Base-by-base conservation (phyloP, 2,888 invertebrate genomes). In the Oscheius onirici region DNA sequence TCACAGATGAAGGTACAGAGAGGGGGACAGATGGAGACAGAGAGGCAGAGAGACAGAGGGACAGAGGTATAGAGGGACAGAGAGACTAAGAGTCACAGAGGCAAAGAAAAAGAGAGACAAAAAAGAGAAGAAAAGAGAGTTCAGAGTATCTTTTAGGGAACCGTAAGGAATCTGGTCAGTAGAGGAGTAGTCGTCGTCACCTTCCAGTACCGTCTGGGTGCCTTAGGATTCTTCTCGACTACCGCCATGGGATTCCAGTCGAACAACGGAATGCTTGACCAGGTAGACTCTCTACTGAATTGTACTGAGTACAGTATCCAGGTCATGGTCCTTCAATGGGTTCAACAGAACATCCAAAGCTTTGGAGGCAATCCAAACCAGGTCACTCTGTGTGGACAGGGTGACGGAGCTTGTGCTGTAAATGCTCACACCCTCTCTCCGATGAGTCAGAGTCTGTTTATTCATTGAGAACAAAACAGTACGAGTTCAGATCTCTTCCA, bases 191-290 rank as follows among this genome's bases (percentile, higher is more conserved):
- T 83, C 15, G 80, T 83, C 15, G 83, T 83, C 17, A 83, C 80
- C 26, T 61, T 83, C 3, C 83, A 83, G 54, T 83, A 83, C 54
- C 75, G 83, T 8, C 61, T 83, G n/a, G 83, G 83, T 43, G 79
- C 81, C 0, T 72, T 83, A 6, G 76, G 81, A 8, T 83, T 82
- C 74, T 80, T 83, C 74, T 79, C 82, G 28, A 75, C 80, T 2
- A 49, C 78, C 34, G 77, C 77, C 0, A 71, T 73, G 3, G 72
- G 74, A 10, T 75, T 83, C 10, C 77, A 79, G 8, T 79, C 83
- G 15, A 86, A 86, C 71, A 74, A 80, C 17, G 86, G 86, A 63
- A 80, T 85, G 76, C 75, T 81, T 58, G 86, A 86, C 68, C 84
- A 83, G 68, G 75, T 76, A 13, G 49, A 20, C 20, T 20, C 3